A percentile compares a stretch with the other conserved stretches of the same genome.
Conservation (phyloP, 2,888 invertebrate genomes). For the Eudemis profundana region DNA sequence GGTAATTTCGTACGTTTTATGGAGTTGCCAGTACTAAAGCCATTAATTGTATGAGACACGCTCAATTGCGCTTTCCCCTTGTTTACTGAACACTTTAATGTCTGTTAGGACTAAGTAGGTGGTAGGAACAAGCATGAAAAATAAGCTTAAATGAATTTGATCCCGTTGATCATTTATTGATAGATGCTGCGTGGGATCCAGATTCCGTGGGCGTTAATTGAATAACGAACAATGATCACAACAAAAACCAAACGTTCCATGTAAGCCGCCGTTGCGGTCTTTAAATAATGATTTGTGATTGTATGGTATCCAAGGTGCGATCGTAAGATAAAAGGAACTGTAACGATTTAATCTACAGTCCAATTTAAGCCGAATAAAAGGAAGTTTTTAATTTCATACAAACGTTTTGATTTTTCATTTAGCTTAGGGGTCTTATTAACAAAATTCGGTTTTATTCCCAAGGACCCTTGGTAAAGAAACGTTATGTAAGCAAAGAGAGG, state of each 20-base stretch:
- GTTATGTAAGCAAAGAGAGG: slow-evolving; percentile 2
- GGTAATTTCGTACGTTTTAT: slow-evolving; percentile 40
- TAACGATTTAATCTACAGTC: slow-evolving; percentile 14
- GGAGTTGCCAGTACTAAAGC: slow-evolving; percentile 21
- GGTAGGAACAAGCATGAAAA: not conserved
- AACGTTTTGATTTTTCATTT: too few species aligned
- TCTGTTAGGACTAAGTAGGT: slow-evolving; percentile 22
- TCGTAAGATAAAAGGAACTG: slow-evolving; percentile 5
- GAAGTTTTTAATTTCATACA: slow-evolving; percentile 3
- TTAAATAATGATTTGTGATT: slow-evolving; percentile 37
- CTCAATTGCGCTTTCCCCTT: slow-evolving; percentile 22
- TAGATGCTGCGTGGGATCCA: slow-evolving; percentile 55
- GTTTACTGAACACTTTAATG: slow-evolving; percentile 28
- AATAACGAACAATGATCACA: slow-evolving; percentile 56
- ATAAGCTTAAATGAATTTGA: slow-evolving; percentile 33
- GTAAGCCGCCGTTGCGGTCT: slow-evolving; percentile 33
- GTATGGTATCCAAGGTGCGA: slow-evolving; percentile 9
- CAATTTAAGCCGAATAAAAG: not conserved
- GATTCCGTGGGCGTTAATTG: slow-evolving; percentile 63
- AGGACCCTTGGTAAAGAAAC: not conserved
- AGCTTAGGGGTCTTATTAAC: too few species aligned
- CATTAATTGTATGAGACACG: slow-evolving; percentile 36
- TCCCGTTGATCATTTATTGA: slow-evolving; percentile 38
- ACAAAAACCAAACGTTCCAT: slow-evolving; percentile 49
- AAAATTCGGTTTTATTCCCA: not conserved